Conservation (phyloP, 2,888 invertebrate genomes). For the Seira musarum region DNA sequence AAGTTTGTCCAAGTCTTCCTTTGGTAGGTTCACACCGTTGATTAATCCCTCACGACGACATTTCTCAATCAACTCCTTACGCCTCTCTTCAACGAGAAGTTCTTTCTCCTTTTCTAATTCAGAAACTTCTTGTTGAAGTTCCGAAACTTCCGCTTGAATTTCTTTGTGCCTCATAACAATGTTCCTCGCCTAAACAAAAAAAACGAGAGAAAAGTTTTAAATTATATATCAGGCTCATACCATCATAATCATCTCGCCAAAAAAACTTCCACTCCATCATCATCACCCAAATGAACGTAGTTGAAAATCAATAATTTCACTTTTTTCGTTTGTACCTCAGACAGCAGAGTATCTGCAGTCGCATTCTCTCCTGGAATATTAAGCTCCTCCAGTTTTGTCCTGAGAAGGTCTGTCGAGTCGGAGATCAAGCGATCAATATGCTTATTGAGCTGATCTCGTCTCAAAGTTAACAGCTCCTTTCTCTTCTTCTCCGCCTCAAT, state of each 20-base stretch:
- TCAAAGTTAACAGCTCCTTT: slow-evolving; percentile 59
- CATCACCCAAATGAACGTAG: neutral
- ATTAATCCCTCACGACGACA: slow-evolving; percentile 74
- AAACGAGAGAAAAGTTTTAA: slow-evolving; percentile 4
- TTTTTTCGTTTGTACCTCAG: slow-evolving; percentile 59
- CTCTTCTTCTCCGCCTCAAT: slow-evolving; percentile 85
- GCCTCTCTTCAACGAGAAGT: slow-evolving; percentile 80
- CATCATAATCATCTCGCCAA: slow-evolving; percentile 2
- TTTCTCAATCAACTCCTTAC: slow-evolving; percentile 82
- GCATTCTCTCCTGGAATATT: slow-evolving; percentile 72
- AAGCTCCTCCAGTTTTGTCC: slow-evolving; percentile 91
- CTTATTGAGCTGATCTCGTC: slow-evolving; percentile 86
- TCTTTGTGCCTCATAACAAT: slow-evolving; percentile 95
- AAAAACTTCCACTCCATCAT: neutral
- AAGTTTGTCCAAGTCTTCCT: slow-evolving; percentile 70
- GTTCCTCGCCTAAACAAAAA: slow-evolving; percentile 72
- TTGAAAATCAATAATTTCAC: neutral
- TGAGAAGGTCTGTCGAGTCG: slow-evolving; percentile 90
- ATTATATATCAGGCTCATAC: no score
- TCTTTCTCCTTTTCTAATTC: slow-evolving; percentile 85
- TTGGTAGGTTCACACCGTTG: slow-evolving; percentile 70
- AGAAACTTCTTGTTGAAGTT: slow-evolving; percentile 83
- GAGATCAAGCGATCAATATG: slow-evolving; percentile 93
- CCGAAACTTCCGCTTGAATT: slow-evolving; percentile 89
- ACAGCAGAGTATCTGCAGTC: slow-evolving; percentile 66